These are phyloP conservation scores for Sycobia sp. DNA, from an alignment of 1,140 invertebrate genomes.

Conservation along the genomic window DNA sequence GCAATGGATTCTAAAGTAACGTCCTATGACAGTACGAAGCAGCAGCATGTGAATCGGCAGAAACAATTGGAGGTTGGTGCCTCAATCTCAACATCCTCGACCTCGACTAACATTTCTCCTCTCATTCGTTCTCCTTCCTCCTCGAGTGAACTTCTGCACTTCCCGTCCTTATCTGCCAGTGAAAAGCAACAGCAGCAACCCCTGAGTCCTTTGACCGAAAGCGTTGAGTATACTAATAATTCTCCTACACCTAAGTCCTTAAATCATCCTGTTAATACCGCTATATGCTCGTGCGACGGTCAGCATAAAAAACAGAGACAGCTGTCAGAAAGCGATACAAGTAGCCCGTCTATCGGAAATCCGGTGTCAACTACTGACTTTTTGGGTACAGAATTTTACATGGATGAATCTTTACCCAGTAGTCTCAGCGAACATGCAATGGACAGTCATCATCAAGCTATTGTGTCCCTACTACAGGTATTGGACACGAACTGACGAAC, in stretches of 20 bases:
- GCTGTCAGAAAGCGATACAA: conserved; percentile 50
- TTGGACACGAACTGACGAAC: conserved; percentile 39
- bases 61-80: conserved; percentile 62
- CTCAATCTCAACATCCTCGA: conserved; percentile 51
- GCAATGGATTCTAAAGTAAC: conserved; percentile 60
- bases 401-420: conserved; percentile 80
- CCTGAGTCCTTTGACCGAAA: conserved; percentile 55
- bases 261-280: conserved; percentile 32
- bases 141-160: conserved; percentile 52
- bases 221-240: conserved; percentile 44
- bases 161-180: conserved; percentile 46
- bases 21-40: conserved; percentile 46
- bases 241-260: conserved; percentile 46
- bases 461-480: conserved; percentile 71
- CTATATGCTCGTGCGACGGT: conserved; percentile 51
- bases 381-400: conserved; percentile 81
- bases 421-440: conserved; percentile 67
- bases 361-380: conserved; percentile 65
- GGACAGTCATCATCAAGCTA: conserved; percentile 70
- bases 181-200: conserved; percentile 47
- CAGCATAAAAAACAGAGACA: conserved; percentile 42
- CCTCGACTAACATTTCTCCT: conserved; percentile 53
- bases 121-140: conserved; percentile 51
- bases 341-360: conserved; percentile 50
- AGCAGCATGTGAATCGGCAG: conserved; percentile 41